A percentile compares a stretch with the other conserved stretches of the same genome.
Conservation (phyloP, 2,888 invertebrate species). For the Papilio demoleus region DNA sequence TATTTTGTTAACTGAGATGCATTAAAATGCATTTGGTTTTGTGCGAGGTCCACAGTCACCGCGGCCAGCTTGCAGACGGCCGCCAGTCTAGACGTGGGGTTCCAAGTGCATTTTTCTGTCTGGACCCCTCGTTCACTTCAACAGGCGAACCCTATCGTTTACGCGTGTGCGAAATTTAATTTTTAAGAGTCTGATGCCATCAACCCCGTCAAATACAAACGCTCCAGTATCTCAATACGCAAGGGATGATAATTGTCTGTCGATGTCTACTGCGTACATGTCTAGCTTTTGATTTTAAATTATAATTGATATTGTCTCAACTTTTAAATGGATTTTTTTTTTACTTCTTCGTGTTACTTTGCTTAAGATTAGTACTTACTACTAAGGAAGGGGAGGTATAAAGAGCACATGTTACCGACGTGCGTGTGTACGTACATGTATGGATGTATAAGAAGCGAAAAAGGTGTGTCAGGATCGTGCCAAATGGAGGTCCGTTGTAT, state of each 20-base stretch:
- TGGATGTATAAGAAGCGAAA: too few species aligned
- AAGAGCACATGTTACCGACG: too few species aligned
- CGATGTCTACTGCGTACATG: constrained; percentile 25
- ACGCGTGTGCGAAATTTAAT: constrained; percentile 75
- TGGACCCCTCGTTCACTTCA: constrained; percentile 68
- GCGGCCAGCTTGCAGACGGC: constrained; percentile 61
- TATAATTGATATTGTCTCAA: constrained; percentile 16
- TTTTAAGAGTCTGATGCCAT: constrained; percentile 56
- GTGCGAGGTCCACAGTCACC: constrained; percentile 56
- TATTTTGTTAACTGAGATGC: constrained; percentile 9
- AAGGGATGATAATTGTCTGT: constrained; percentile 40
- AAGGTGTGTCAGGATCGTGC: too few species aligned
- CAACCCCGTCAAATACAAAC: constrained; percentile 39
- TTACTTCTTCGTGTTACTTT: background rate
- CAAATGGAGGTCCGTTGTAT: too few species aligned
- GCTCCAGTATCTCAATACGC: constrained; percentile 41
- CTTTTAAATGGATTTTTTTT: background rate
- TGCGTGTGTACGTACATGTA: too few species aligned
- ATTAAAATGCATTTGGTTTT: too few species aligned
- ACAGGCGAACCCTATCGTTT: constrained; percentile 64
- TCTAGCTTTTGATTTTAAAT: constrained; percentile 31
- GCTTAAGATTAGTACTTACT: too few species aligned
- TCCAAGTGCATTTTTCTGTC: constrained; percentile 81
- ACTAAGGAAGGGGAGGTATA: too few species aligned
- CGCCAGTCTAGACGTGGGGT: constrained; percentile 81